These are phyloP conservation scores for Miltochrista miniata DNA, from an alignment of 2,888 invertebrate genomes.

Conservation along the genomic window DNA sequence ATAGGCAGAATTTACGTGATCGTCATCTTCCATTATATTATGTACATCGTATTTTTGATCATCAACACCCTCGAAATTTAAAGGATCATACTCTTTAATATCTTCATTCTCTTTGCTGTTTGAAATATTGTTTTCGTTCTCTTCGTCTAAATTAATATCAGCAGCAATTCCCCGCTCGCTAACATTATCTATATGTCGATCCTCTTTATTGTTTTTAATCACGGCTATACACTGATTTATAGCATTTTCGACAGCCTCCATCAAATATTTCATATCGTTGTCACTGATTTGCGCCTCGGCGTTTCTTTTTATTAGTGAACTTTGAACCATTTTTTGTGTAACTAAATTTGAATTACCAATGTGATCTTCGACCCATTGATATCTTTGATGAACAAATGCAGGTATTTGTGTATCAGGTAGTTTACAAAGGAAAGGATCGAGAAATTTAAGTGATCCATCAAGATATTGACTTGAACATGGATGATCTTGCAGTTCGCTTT, in stretches of 20 bases:
- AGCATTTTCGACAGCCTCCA: neutral
- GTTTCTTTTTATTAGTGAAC: neutral
- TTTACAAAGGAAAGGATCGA: constrained; percentile 11
- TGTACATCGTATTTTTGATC: neutral
- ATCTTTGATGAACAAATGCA: neutral
- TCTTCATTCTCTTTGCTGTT: neutral
- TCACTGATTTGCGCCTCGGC: neutral
- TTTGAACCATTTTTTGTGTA: constrained; percentile 2
- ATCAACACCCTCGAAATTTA: neutral
- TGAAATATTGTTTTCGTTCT: neutral
- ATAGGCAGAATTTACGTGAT: neutral
- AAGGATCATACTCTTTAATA: neutral
- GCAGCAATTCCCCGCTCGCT: neutral
- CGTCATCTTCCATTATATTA: neutral
- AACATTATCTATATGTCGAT: too few species aligned
- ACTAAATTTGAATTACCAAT: neutral
- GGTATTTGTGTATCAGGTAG: neutral
- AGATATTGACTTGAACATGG: constrained; percentile 8
- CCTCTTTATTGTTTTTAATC: neutral
- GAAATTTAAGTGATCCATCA: constrained; percentile 15
- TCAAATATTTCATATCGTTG: neutral
- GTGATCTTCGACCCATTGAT: neutral
- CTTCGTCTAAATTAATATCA: neutral
- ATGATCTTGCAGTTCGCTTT: neutral
- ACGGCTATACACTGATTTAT: neutral